These are phyloP conservation scores for Camelus dromedarius DNA, from an alignment of 2,113 vertebrate species.

Conservation along the genomic window DNA sequence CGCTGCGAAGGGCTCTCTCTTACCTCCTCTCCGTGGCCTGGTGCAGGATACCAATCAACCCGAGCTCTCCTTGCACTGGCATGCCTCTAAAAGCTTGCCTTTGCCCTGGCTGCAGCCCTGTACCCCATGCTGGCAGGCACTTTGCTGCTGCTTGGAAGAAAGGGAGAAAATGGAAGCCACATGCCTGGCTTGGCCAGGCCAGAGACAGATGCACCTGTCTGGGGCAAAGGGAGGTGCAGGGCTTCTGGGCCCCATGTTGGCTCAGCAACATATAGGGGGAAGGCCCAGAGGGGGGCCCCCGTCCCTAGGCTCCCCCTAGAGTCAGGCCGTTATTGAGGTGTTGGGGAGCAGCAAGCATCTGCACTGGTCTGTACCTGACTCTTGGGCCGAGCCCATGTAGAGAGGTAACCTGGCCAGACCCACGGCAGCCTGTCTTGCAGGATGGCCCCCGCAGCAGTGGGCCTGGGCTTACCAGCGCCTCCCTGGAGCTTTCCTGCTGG, in stretches of 20 bases:
- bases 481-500: neutral
- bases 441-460: neutral
- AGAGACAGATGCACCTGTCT: neutral
- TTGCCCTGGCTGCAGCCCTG: neutral
- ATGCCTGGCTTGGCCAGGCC: neutral
- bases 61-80: neutral
- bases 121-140: neutral
- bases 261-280: neutral
- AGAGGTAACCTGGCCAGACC: neutral
- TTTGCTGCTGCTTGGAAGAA: neutral
- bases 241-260: neutral
- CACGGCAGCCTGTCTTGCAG: neutral
- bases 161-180: conserved; percentile 21
- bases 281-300: neutral
- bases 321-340: neutral
- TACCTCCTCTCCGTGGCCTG: neutral
- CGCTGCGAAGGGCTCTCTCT: neutral
- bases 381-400: neutral
- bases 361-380: neutral
- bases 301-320: neutral
- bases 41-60: neutral
- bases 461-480: neutral
- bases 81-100: neutral
- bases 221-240: neutral
- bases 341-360: neutral